phyloP scores from a whole-genome alignment of 2,888 invertebrate species.

The Timema podura region DNA sequence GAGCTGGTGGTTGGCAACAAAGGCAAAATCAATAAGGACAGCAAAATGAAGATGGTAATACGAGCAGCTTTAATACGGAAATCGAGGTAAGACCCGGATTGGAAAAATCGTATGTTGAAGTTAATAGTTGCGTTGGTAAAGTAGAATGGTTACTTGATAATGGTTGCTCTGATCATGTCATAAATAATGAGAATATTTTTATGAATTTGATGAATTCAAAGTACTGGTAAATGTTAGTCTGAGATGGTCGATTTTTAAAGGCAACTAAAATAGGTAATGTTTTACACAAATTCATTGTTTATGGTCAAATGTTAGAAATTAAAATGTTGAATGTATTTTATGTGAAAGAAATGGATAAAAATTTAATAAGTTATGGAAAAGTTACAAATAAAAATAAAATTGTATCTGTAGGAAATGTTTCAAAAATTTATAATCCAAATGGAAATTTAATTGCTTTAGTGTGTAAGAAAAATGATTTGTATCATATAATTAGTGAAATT shows the following conservation, averaged over 20 bases:
- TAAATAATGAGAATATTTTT: not conserved
- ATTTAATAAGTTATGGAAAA: not conserved
- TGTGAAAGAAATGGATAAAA: not conserved
- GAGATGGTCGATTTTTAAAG: not conserved
- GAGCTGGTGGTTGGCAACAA: not conserved
- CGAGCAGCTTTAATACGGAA: not conserved
- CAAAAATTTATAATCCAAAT: not conserved
- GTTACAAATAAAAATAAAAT: not conserved
- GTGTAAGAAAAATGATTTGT: not conserved
- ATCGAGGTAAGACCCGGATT: not conserved
- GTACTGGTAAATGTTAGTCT: not conserved
- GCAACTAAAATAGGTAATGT: not conserved
- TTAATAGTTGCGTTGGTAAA: not conserved
- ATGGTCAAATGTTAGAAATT: not conserved
- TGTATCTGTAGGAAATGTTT: no score
- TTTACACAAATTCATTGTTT: not conserved
- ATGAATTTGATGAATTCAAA: not conserved
- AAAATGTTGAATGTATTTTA: not conserved
- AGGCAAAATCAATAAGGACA: not conserved
- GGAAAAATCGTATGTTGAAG: not conserved
- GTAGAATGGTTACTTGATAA: not conserved
- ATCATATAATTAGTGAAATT: no score
- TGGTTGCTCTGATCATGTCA: not conserved
- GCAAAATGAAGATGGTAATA: not conserved
- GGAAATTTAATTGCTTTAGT: slow-evolving; percentile 1